Base-by-base conservation (phyloP, 2,113 vertebrate genomes). In the Sebastes fasciatus region DNA sequence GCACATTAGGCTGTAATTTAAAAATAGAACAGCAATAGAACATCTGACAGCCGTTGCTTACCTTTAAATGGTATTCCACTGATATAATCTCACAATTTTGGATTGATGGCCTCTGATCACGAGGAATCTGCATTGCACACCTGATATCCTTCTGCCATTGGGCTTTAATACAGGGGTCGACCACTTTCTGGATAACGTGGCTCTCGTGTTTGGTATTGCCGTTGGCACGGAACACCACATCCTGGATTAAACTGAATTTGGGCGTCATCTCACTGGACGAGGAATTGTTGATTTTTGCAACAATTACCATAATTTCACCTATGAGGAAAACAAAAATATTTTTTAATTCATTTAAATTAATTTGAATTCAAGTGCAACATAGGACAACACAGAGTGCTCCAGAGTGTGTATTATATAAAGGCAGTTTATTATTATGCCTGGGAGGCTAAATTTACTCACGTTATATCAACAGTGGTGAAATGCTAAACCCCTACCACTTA, bases 41-140 rank as follows among this genome's bases (percentile, higher is more conserved):
- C 7, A 54, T 42, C 3, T 19, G 16, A 42, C 16, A 58, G 11
- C 48, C 2, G 10, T n/a, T 52, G 2, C 76, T 42, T 82, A 94
- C 95, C 94, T 94, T 94, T 42, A 96, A 61, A 14, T 63, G 10
- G 70, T 96, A 94, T 16, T 94, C 88, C 81, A 95, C 84, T 79
- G 83, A 86, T 65, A 96, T 77, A 19, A 95, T 93, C 0, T 85
- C 71, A 83, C 93, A 95, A 21, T 93, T 94, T 10, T 85, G 63
- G 69, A 95, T 77, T 3, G 90, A 80, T 16, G 19, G 55, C 0
- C 8, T 4, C 68, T 78, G 46, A 79, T 88, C 45, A 4, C 1
- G 0, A n/a, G 95, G 93, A 76, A 96, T 82, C 52, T 8, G 79
- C 19, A 96, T 17, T 2, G 21, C 40, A 79, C 87, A 87, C 14